A percentile compares a stretch with the other conserved stretches of the same genome.
phyloP scores from a whole-genome alignment of 2,113 vertebrate species.

The Marmota flaviventris region DNA sequence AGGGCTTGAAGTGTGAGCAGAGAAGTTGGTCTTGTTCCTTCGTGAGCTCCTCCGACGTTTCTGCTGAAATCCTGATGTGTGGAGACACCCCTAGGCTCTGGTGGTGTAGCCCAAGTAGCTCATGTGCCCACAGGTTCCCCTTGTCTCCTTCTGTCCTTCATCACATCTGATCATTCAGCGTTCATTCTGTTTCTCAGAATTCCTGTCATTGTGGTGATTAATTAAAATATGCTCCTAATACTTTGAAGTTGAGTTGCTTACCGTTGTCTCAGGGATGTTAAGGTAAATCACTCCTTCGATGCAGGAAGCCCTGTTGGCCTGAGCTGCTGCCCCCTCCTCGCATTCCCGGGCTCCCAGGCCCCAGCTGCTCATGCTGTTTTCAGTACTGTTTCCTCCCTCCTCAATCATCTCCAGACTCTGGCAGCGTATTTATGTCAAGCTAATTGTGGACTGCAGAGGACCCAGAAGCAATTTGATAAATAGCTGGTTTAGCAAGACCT shows the following conservation, averaged over 20 bases:
- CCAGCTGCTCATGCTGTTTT: not conserved
- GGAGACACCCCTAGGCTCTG: not conserved
- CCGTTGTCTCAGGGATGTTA: not conserved
- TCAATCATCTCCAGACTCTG: constrained; percentile 11
- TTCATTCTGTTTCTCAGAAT: not conserved
- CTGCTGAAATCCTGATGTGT: too few species aligned
- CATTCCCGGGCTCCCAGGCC: accelerated
- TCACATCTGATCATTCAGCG: not conserved
- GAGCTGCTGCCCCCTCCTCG: accelerated
- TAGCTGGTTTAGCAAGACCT: not conserved
- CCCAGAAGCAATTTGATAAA: not conserved
- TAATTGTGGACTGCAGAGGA: not conserved
- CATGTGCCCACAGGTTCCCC: not conserved
- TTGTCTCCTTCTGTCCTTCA: not conserved
- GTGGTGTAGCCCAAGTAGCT: accelerated
- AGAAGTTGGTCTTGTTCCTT: not conserved
- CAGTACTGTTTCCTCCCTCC: not conserved
- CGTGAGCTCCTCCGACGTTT: not conserved
- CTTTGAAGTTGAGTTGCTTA: not conserved
- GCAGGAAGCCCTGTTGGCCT: not conserved
- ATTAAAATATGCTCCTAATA: not conserved
- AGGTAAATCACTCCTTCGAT: not conserved
- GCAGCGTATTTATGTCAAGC: not conserved
- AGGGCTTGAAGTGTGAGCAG: too few species aligned
- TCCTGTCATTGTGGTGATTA: not conserved